Conservation (phyloP, 2,113 vertebrate species). For the Cnemophilus loriae region DNA sequence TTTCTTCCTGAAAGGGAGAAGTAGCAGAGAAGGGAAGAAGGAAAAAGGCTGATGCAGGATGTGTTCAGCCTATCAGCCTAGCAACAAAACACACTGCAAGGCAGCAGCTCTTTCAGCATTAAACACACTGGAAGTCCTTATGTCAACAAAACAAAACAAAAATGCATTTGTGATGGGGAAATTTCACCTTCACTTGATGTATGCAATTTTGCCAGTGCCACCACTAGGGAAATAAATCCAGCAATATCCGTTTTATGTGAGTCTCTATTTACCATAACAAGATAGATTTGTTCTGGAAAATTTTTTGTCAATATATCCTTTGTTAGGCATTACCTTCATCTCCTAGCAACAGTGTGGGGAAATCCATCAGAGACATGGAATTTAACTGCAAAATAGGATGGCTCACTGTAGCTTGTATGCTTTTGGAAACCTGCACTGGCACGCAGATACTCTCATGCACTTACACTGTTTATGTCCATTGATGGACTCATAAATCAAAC, state of each 20-base stretch:
- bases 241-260: conserved; percentile 31
- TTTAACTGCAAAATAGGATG: conserved; percentile 49
- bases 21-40: neutral
- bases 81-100: conserved; percentile 26
- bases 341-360: conserved; percentile 76
- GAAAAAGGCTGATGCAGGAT: neutral
- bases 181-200: neutral
- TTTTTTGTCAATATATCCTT: conserved; percentile 51
- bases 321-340: conserved; percentile 69
- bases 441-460: neutral
- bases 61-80: conserved; percentile 40
- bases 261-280: conserved; percentile 40
- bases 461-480: neutral
- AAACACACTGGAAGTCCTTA: neutral
- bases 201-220: neutral
- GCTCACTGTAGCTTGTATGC: conserved; percentile 21
- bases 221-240: conserved; percentile 23
- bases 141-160: neutral
- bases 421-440: conserved; percentile 56
- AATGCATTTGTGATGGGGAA: neutral
- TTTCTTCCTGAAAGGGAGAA: conserved; percentile 4
- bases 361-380: conserved; percentile 71
- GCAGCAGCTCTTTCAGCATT: neutral
- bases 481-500: neutral
- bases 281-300: conserved; percentile 44